These are phyloP conservation scores for Octopus sinensis DNA, from an alignment of 1,140 invertebrate genomes.

Conservation along the genomic window DNA sequence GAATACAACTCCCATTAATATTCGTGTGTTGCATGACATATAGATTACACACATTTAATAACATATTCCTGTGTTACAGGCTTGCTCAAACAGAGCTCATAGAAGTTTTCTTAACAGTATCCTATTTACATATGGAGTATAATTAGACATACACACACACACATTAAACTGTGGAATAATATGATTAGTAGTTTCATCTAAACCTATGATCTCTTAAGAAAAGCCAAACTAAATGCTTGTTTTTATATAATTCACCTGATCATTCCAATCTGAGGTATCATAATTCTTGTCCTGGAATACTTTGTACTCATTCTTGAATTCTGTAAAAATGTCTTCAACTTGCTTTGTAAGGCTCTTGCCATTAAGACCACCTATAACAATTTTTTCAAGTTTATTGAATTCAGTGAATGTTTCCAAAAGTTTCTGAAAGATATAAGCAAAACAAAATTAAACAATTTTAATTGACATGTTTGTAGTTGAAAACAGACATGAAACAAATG, in stretches of 20 bases:
- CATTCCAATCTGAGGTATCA: slow-evolving; percentile 86
- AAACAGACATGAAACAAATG: not conserved
- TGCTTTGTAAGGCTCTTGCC: slow-evolving; percentile 72
- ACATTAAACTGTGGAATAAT: too few species aligned
- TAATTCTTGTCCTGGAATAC: slow-evolving; percentile 78
- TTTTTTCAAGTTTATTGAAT: slow-evolving; percentile 90
- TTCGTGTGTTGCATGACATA: too few species aligned
- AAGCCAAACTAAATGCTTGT: too few species aligned
- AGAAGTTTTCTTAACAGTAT: too few species aligned
- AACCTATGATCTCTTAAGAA: too few species aligned
- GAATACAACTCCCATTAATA: too few species aligned
- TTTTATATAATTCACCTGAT: slow-evolving; percentile 57
- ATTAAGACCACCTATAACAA: slow-evolving; percentile 89
- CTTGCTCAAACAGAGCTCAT: too few species aligned
- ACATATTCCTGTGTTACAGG: too few species aligned
- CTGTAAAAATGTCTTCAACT: slow-evolving; percentile 72
- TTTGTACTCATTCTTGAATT: slow-evolving; percentile 84
- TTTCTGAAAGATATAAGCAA: slow-evolving; percentile 62
- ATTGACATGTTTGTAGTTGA: not conserved
- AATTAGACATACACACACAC: too few species aligned
- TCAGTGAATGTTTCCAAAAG: slow-evolving; percentile 89
- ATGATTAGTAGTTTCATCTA: too few species aligned
- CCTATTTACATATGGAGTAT: too few species aligned
- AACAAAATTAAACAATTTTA: not conserved
- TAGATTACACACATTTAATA: too few species aligned